Evolutionary conservation across 2,797 vertebrate species (phyloP).

Genomic region (Pantherophis vulpinus): DNA sequence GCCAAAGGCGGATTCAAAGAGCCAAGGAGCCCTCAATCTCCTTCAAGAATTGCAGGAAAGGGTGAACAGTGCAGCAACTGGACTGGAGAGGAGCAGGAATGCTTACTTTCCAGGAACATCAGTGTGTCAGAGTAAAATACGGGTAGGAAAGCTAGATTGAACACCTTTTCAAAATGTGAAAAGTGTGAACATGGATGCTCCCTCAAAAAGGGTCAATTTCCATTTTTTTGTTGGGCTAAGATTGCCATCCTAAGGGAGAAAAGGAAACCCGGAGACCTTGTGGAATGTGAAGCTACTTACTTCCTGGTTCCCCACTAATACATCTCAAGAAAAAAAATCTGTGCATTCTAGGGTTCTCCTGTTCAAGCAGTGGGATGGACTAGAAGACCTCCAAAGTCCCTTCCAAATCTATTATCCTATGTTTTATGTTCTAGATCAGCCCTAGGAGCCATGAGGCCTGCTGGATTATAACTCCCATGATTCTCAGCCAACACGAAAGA

Average conservation of each 20-base stretch:
- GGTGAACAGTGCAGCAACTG: neutral
- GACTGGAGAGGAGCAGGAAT: neutral
- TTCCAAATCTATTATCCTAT: neutral
- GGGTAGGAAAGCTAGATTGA: neutral
- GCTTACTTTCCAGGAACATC: neutral
- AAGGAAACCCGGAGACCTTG: neutral
- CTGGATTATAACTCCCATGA: neutral
- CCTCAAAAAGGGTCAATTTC: neutral
- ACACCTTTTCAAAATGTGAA: neutral
- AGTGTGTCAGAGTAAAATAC: neutral
- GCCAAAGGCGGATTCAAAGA: no score
- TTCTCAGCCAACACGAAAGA: neutral
- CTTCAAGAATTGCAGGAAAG: neutral
- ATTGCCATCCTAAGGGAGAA: neutral
- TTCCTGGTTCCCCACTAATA: neutral
- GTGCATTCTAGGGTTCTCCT: neutral
- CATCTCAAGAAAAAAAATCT: neutral
- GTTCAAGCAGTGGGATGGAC: neutral
- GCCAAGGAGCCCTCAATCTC: fast-evolving
- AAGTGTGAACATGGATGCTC: neutral
- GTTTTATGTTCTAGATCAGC: neutral
- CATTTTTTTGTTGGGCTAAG: neutral
- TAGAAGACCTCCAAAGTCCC: neutral
- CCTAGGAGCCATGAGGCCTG: neutral
- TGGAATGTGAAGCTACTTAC: neutral